Base-by-base conservation (phyloP, 2,888 invertebrate species). In the Synanthedon formicaeformis region DNA sequence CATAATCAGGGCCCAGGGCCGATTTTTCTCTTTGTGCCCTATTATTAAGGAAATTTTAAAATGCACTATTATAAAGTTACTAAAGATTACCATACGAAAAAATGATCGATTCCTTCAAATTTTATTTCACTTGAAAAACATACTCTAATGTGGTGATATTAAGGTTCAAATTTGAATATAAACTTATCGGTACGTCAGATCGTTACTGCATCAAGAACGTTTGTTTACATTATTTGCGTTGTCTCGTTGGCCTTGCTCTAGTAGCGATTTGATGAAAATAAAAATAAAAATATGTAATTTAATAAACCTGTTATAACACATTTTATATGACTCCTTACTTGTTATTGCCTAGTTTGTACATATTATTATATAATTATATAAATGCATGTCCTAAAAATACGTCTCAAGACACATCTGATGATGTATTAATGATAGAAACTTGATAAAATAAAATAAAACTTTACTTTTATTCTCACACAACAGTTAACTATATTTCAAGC, bases 261-360 rank as follows among this genome's bases (percentile, higher is more conserved):
- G 45, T 45, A 45, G 45, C 45, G 45, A 12, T 45, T 14, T 14
- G 45, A 45, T 45, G 45, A 73, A 71, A 23, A 23, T 23, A 23
- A 5, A 5, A 23, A 23, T 4, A 4, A 23, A 81, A 80, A 77
- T 78, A 76, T 67, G 57, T 52, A 61, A 60, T 64, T 59, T 62
- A 56, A 59, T 14, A 34, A 61, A 64, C 59, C 57, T 66, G 67
- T 71, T 71, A 65, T 61, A 57, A 57, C 64, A 60, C 62, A 62
- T 66, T 64, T 68, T 67, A 69, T 61, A 61, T 62, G 14, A 45
- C 45, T 45, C 12, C 45, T 45, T 45, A 68, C 67, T 71, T 66
- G 70, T 69, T 73, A 63, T 58, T 67, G 45, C 60, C 64, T 62
- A 63, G 58, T 60, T 60, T 63, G 13, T 45, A 45, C 45, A 12